Base-by-base conservation (phyloP, 92 coral and sea anemone species). In the Umimayanthus kanabou region DNA sequence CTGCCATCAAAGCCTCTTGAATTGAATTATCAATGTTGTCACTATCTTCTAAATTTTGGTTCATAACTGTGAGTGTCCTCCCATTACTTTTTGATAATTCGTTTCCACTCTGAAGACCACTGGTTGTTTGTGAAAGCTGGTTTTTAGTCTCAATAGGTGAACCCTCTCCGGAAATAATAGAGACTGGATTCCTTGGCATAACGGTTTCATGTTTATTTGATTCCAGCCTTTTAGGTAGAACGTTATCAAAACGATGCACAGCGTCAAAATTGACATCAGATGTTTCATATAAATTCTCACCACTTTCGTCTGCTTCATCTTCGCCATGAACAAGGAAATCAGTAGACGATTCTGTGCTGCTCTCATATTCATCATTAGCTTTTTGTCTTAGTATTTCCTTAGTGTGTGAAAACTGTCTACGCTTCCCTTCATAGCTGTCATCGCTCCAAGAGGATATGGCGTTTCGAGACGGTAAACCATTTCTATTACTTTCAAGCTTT, bases 131-230 rank as follows among this genome's bases (percentile, higher is more conserved):
- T 33, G 50, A 18, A 39, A 80, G 1, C 22, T 22, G 22, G 1
- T n/a, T 8, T 64, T 81, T n/a, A 9, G 13, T 39, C 29, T 65
- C 37, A 65, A 29, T 7, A 33, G 67, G 55, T 43, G 77, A 37
- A 15, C 87, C 78, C 78, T 83, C 87, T 71, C 87, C 87, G 67
- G 53, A 83, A 83, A 45, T 83, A 53, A 15, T 28, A 28, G 77
- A 71, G 25, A 49, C 67, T 42, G 39, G 65, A 67, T 28, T 49
- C 13, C 37, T 29, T 42, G 0, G 29, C 47, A 45, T 10, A 16
- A 28, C 2, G 69, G 53, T 16, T 61, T 23, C 33, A 80, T 39
- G 28, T 30, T 13, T 58, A 39, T 28, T 26, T 23, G 43, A 43
- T 42, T 82, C 23, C 25, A 1, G 2, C 33, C 10, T 8, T 6